Percentiles rank a stretch among this genome's conserved stretches.
phyloP scores from a whole-genome alignment of 2,797 vertebrate species.

The Lutjanus campechanus region DNA sequence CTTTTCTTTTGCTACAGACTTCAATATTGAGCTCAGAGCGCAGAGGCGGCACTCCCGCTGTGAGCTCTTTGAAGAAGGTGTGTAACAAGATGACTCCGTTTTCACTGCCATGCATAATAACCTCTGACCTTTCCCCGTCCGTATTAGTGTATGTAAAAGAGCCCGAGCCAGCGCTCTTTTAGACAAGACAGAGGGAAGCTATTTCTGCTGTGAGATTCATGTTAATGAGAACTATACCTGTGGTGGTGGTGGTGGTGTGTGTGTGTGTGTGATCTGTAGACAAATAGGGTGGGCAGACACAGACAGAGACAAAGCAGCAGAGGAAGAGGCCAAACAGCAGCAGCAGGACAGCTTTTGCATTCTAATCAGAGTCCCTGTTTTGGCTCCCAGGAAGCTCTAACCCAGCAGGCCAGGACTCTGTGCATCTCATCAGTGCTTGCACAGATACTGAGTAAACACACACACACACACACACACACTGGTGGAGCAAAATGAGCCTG shows the following conservation, averaged over 20 bases:
- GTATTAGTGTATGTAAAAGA: slow-evolving; percentile 9
- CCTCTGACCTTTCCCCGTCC: slow-evolving; percentile 22
- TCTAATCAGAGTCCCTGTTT: slow-evolving; percentile 65
- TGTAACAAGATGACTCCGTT: slow-evolving; percentile 42
- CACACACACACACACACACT: slow-evolving; percentile 23
- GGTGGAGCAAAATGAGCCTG: slow-evolving; percentile 13
- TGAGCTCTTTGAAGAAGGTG: slow-evolving; percentile 42
- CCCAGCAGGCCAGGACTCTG: slow-evolving; percentile 50
- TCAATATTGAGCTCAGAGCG: slow-evolving; percentile 62
- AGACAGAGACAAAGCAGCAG: slow-evolving; percentile 60
- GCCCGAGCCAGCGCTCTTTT: neutral
- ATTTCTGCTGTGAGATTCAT: neutral
- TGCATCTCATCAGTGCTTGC: slow-evolving; percentile 54
- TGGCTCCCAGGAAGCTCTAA: slow-evolving; percentile 56
- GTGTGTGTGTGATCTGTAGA: slow-evolving; percentile 29
- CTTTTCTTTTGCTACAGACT: slow-evolving; percentile 62
- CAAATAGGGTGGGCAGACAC: slow-evolving; percentile 48
- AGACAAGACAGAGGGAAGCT: neutral
- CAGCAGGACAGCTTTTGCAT: slow-evolving; percentile 64
- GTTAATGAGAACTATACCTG: neutral
- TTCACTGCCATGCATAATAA: slow-evolving; percentile 21
- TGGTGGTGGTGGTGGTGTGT: slow-evolving; percentile 7
- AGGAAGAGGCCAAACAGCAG: slow-evolving; percentile 59
- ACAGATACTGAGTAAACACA: slow-evolving; percentile 54
- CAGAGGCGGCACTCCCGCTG: slow-evolving; percentile 46